A percentile compares a stretch with the other conserved stretches of the same genome.
phyloP scores from a whole-genome alignment of 2,797 vertebrate genomes.

The Rousettus madagascariensis region DNA sequence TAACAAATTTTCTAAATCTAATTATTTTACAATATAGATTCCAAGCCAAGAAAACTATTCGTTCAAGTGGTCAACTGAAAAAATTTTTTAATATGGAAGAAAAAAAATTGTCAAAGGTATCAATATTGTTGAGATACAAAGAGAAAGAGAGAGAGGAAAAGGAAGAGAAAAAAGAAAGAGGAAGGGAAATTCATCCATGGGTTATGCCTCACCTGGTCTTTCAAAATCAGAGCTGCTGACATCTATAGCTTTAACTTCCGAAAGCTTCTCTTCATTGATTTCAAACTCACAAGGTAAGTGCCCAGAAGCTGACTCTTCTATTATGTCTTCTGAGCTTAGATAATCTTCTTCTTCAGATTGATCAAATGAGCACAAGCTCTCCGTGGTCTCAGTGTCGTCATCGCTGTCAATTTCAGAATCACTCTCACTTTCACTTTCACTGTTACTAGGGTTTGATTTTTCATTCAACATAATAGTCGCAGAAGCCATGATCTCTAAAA shows the following conservation, averaged over 20 bases:
- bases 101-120: background rate
- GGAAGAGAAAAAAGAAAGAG: no score
- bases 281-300: background rate
- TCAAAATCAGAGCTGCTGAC: fast-evolving
- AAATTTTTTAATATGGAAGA: background rate
- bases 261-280: slow-evolving; percentile 2
- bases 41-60: background rate
- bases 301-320: background rate
- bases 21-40: background rate
- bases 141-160: no score
- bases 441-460: background rate
- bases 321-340: background rate
- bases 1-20: no score
- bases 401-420: background rate
- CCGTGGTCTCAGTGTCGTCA: fast-evolving
- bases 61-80: background rate
- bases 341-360: background rate
- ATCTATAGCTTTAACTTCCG: background rate
- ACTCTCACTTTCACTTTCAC: background rate
- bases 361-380: slow-evolving; percentile 20
- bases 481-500: slow-evolving; percentile 70
- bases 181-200: background rate
- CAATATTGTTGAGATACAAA: background rate
- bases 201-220: slow-evolving; percentile 48
- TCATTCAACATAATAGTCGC: background rate